A percentile compares a stretch with the other conserved stretches of the same genome.
phyloP scores from a whole-genome alignment of 2,888 invertebrate genomes.

The Chloromyia formosa region DNA sequence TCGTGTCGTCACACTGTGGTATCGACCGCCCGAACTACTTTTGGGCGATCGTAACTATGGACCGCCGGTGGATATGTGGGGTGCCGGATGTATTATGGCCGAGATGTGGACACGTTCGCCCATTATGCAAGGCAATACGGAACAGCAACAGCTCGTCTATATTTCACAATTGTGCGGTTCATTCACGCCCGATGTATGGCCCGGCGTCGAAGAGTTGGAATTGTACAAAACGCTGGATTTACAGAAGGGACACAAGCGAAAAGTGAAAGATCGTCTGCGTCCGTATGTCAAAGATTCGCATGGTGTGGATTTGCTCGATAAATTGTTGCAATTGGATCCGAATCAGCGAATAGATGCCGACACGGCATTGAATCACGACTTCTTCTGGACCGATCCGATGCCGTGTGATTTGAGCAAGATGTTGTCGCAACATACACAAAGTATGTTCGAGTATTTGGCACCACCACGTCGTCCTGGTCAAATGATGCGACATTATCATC shows the following conservation, averaged over 20 bases:
- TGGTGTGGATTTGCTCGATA: conserved; percentile 93
- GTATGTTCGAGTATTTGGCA: conserved; percentile 95
- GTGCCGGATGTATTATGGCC: conserved; percentile 99
- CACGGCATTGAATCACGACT: conserved; percentile 94
- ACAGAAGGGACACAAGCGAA: conserved; percentile 85
- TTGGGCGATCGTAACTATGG: conserved; percentile 93
- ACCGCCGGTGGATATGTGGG: conserved; percentile 96
- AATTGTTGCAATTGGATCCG: conserved; percentile 90
- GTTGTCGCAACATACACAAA: conserved; percentile 88
- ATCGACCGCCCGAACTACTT: conserved; percentile 73
- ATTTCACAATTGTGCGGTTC: conserved; percentile 97
- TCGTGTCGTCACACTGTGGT: conserved; percentile 97
- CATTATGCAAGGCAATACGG: conserved; percentile 95
- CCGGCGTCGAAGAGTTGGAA: conserved; percentile 89
- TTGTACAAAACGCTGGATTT: conserved; percentile 88
- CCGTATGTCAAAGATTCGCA: conserved; percentile 91
- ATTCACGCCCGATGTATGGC: conserved; percentile 92
- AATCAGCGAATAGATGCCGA: conserved; percentile 88
- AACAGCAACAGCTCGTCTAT: conserved; percentile 93
- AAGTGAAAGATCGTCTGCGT: conserved; percentile 84
- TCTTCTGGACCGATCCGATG: conserved; percentile 98
- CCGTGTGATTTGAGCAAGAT: conserved; percentile 90
- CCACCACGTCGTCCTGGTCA: conserved; percentile 77
- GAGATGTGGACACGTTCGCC: conserved; percentile 99
- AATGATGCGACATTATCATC: conserved; percentile 75